These are phyloP conservation scores for Naja naja DNA, from an alignment of 2,113 vertebrate species.

Conservation along the genomic window DNA sequence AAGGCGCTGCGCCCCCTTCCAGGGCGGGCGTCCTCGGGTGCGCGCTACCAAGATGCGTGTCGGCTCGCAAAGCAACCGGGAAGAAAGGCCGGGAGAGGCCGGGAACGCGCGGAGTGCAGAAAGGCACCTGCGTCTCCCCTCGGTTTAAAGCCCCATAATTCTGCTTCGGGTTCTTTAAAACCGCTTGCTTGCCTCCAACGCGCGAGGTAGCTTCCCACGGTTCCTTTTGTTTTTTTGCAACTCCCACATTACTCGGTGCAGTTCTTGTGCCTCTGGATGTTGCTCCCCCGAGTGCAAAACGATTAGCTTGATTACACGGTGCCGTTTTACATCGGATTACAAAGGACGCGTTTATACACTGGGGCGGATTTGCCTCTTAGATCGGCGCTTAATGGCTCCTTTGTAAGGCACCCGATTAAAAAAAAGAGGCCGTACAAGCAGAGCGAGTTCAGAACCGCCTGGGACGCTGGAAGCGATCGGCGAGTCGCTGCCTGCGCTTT, in stretches of 20 bases:
- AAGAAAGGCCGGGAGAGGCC: not conserved
- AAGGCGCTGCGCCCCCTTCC: not conserved
- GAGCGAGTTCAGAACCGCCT: not conserved
- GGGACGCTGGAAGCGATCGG: not conserved
- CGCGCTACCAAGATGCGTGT: not conserved
- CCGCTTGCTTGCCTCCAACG: not conserved
- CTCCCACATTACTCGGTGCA: not conserved
- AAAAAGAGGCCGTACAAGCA: not conserved
- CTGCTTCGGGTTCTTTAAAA: not conserved
- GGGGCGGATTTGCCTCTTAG: not conserved
- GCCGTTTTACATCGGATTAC: not conserved
- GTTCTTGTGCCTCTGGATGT: not conserved
- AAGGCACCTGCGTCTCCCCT: not conserved
- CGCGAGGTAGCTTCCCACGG: not conserved
- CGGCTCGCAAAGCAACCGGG: not conserved
- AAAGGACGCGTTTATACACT: not conserved
- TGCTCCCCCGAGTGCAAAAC: not conserved
- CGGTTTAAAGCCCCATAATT: not conserved
- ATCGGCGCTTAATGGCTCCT: not conserved
- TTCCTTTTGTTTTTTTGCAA: not conserved
- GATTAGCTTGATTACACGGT: not conserved
- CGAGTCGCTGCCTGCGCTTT: not conserved
- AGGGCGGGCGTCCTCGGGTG: not conserved
- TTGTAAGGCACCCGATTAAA: not conserved
- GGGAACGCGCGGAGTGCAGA: not conserved